Base-by-base conservation (phyloP, 2,797 vertebrate species). In the Epinephelus malabaricus region DNA sequence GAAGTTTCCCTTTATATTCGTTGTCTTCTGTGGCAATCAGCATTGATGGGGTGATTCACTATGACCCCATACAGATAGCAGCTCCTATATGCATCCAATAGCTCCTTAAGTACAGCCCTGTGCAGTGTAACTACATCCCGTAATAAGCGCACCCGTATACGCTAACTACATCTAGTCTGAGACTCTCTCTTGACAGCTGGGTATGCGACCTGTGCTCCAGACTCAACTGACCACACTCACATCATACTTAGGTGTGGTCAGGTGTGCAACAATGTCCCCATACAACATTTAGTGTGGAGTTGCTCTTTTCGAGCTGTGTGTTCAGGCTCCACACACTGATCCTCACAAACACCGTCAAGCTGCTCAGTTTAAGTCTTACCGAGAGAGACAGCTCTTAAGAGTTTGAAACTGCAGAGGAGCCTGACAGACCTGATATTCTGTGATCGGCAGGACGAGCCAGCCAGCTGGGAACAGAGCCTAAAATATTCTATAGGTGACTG, bases 391-490 rank as follows among this genome's bases (percentile, higher is more conserved):
- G 71, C 46, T 78, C 56, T 45, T n/a, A 43, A 51, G 64, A 75
- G 61, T 73, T 38, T 73, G 51, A 64, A 62, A 40, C 73, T 66
- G 73, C 71, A 63, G 70, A 81, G 64, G 51, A 73, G 66, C 27
- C 23, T 47, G 69, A 59, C 40, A 18, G 50, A 64, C 27, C 45
- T 59, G 65, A 74, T 76, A 21, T 45, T 73, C 19, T 43, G 49
- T 76, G 84, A 83, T 77, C 2, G 45, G 50, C 55, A 55, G 34
- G 18, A 34, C 0, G 19, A 67, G 68, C 49, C 53, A 27, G 67
- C 0, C 61, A 69, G 71, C 72, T 63, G 27, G 15, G 23, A 43
- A 60, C 5, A 4, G 21, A 53, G 47, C 18, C 67, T 73, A 3
- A 78, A 75, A 68, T 76, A 66, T 74, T 76, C 19, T 51, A 46